These are phyloP conservation scores for Platycercus adscitus DNA, from an alignment of 2,113 vertebrate genomes.

Conservation along the genomic window DNA sequence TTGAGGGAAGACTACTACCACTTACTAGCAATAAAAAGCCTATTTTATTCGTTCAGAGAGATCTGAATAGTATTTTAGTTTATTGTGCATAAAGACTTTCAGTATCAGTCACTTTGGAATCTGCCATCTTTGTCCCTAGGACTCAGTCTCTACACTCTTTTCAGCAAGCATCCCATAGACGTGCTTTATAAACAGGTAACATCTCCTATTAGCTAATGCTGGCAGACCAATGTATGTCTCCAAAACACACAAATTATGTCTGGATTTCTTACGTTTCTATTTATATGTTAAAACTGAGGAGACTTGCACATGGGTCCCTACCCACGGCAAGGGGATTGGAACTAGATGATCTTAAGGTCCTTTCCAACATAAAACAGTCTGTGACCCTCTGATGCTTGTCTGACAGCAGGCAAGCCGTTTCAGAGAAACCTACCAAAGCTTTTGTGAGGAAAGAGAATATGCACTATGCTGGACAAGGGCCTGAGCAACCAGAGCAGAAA, in stretches of 20 bases:
- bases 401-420: rapidly evolving
- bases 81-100: neutral
- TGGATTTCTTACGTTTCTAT: neutral
- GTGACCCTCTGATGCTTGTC: neutral
- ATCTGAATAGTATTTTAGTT: neutral
- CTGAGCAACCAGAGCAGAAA: neutral
- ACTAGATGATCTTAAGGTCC: neutral
- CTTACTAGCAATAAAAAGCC: neutral
- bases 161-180: neutral
- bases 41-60: neutral
- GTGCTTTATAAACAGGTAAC: neutral
- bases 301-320: neutral
- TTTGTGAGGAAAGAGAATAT: neutral
- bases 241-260: neutral
- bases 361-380: neutral
- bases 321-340: neutral
- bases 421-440: rapidly evolving
- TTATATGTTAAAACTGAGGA: neutral
- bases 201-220: neutral
- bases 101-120: neutral
- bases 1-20: neutral
- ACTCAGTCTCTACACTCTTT: neutral
- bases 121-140: neutral
- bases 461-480: neutral
- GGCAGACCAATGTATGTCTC: neutral